Evolutionary conservation across 2,113 vertebrate species (phyloP).

Genomic region (Phrynosoma platyrhinos): DNA sequence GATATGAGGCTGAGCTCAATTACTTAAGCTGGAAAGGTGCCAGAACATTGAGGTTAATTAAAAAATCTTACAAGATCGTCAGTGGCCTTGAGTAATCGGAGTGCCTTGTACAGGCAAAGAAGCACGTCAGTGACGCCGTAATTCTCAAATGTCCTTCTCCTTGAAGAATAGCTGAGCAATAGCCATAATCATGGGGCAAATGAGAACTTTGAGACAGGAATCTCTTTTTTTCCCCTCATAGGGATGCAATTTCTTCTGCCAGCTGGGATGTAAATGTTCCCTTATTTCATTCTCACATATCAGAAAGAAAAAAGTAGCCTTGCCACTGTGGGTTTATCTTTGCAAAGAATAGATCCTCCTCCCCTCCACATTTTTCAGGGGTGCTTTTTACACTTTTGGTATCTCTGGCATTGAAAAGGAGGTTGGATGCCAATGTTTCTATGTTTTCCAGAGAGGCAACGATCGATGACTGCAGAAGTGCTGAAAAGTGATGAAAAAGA

Average conservation of each 20-base stretch:
- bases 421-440: neutral
- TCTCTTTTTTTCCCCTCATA: no score
- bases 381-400: no score
- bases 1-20: slow-evolving; percentile 17
- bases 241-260: no score
- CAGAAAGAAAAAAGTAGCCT: no score
- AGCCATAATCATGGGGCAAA: neutral
- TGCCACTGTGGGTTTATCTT: no score
- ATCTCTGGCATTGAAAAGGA: neutral
- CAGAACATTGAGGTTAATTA: slow-evolving; percentile 35
- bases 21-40: slow-evolving; percentile 49
- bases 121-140: neutral
- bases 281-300: no score
- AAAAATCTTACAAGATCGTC: slow-evolving; percentile 4
- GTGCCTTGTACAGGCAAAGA: neutral
- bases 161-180: neutral
- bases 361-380: no score
- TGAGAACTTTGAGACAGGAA: neutral
- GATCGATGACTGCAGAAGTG: neutral
- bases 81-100: slow-evolving; percentile 9
- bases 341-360: no score
- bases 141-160: neutral
- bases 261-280: no score
- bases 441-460: neutral
- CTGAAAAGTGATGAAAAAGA: neutral